Percentiles rank a stretch among this genome's conserved stretches.
phyloP scores from a whole-genome alignment of 2,797 vertebrate species.

The Phyllotis vaccarum region DNA sequence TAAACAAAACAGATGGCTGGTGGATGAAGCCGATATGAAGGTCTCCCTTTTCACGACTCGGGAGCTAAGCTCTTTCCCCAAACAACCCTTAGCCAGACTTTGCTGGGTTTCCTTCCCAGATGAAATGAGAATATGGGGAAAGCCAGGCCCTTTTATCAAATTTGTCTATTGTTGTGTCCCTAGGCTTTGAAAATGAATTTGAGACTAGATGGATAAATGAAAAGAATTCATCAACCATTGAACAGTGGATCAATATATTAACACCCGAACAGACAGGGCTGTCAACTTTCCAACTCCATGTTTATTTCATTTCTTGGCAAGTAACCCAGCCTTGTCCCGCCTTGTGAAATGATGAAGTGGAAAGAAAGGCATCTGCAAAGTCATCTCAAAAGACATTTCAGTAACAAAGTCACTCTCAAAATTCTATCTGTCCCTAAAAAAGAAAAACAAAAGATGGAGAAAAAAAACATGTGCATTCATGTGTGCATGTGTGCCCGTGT shows the following conservation, averaged over 20 bases:
- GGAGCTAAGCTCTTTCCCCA: neutral
- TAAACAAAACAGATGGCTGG: neutral
- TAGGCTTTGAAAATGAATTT: neutral
- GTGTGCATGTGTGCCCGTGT: too few species aligned
- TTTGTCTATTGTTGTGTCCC: neutral
- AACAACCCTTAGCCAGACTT: neutral
- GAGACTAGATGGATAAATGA: neutral
- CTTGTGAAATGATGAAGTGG: neutral
- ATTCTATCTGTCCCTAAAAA: neutral
- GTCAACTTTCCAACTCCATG: neutral
- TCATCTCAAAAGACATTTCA: neutral
- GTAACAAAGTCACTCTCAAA: neutral
- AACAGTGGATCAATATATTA: neutral
- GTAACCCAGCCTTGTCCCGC: neutral
- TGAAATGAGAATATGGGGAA: neutral
- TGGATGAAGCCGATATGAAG: neutral
- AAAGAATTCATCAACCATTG: neutral
- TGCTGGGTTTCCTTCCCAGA: neutral
- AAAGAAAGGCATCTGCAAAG: neutral
- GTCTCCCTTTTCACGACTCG: neutral
- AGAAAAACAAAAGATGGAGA: neutral
- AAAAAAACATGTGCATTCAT: neutral
- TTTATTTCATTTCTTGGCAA: constrained; percentile 1
- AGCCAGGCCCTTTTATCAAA: neutral
- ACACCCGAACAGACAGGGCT: neutral